phyloP scores from a whole-genome alignment of 2,113 vertebrate species.

The Tragelaphus scriptus region DNA sequence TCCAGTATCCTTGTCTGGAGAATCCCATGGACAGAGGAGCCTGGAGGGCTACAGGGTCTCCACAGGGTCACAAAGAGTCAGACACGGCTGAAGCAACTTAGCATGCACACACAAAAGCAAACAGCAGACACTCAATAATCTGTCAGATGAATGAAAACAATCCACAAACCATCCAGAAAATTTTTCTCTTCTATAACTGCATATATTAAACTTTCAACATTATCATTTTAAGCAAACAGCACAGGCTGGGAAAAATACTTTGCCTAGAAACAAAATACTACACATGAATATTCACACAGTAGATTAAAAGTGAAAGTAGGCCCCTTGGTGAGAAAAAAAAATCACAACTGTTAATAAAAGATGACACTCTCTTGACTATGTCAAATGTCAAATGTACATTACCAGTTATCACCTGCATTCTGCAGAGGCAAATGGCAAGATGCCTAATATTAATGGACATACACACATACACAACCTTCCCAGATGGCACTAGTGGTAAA shows the following conservation, averaged over 20 bases:
- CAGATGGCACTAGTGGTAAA: neutral
- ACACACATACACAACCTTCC: neutral
- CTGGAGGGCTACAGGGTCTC: neutral
- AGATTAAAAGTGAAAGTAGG: neutral
- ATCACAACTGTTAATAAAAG: constrained; percentile 21
- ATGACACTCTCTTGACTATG: neutral
- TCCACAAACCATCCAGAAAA: neutral
- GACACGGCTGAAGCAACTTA: neutral
- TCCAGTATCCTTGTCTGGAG: neutral
- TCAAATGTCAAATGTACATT: neutral
- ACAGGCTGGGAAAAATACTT: neutral
- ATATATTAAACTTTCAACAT: neutral
- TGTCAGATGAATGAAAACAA: neutral
- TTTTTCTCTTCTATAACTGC: neutral
- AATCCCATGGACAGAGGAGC: neutral
- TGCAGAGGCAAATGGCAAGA: neutral
- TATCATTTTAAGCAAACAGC: neutral
- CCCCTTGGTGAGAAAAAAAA: neutral
- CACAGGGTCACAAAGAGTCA: neutral
- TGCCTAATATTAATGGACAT: neutral
- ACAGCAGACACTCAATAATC: neutral
- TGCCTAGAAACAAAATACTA: constrained; percentile 20
- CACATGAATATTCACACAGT: neutral
- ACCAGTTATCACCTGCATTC: neutral
- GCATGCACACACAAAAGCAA: neutral